These are phyloP conservation scores for Plestiodon gilberti DNA, from an alignment of 2,113 vertebrate species.

Conservation along the genomic window DNA sequence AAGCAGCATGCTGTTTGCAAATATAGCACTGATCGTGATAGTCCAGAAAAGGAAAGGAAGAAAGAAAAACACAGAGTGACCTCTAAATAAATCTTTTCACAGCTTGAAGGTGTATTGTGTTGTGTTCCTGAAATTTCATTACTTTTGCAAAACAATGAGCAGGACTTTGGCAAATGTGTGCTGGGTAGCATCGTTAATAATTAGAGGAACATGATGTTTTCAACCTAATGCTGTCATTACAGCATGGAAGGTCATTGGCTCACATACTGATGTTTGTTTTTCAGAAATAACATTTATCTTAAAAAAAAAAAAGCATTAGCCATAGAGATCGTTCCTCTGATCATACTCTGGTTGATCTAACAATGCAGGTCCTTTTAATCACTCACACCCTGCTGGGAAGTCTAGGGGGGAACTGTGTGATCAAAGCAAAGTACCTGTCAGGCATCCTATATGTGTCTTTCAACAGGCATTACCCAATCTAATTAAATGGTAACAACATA, in stretches of 20 bases:
- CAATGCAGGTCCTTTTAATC: background rate
- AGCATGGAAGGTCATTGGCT: background rate
- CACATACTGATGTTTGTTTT: too few relatives aligned
- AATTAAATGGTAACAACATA: background rate
- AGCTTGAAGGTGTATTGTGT: fast-evolving
- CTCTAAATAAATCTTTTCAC: background rate
- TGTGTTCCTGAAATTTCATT: background rate
- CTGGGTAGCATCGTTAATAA: background rate
- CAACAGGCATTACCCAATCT: background rate
- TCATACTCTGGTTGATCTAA: background rate
- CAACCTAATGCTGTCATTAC: background rate
- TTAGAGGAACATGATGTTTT: background rate
- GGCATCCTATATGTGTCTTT: background rate
- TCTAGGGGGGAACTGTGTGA: background rate
- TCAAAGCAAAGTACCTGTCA: background rate
- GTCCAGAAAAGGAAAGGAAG: too few relatives aligned
- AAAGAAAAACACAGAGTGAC: background rate
- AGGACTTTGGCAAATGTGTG: background rate
- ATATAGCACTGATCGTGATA: background rate
- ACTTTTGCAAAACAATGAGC: background rate
- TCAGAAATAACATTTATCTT: too few relatives aligned
- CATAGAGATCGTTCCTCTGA: background rate
- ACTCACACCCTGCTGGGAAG: background rate
- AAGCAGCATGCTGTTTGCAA: background rate
- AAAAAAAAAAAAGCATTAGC: background rate